phyloP scores from a whole-genome alignment of 2,113 vertebrate genomes.

The Arothron firmamentum region DNA sequence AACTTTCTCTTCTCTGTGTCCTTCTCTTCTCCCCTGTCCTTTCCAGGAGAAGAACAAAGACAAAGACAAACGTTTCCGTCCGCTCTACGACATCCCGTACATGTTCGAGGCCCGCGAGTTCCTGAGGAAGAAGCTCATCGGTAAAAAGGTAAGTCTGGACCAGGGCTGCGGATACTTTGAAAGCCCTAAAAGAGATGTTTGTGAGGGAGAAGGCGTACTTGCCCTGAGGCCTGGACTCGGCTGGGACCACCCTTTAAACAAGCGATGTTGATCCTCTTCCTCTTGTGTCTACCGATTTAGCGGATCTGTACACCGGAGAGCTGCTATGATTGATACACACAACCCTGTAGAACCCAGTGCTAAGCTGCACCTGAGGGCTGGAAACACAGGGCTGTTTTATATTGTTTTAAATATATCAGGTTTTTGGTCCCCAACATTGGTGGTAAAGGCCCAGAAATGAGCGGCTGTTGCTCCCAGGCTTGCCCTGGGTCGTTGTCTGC shows the following conservation, averaged over 20 bases:
- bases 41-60: conserved; percentile 83
- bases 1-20: background rate
- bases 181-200: conserved; percentile 20
- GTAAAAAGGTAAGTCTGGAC: conserved; percentile 85
- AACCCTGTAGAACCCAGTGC: conserved; percentile 34
- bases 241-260: conserved; percentile 59
- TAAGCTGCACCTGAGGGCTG: conserved; percentile 19
- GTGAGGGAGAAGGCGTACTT: too few relatives aligned
- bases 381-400: background rate
- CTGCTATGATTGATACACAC: conserved; percentile 55
- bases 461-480: conserved; percentile 2
- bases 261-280: conserved; percentile 62
- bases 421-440: background rate
- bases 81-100: conserved; percentile 97
- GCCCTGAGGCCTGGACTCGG: conserved; percentile 38
- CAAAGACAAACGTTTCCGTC: conserved; percentile 96
- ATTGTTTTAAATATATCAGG: conserved; percentile 1
- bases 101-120: conserved; percentile 99
- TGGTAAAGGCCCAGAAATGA: conserved; percentile 7
- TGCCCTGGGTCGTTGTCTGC: conserved; percentile 28
- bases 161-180: conserved; percentile 2
- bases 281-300: conserved; percentile 61
- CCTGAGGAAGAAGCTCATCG: conserved; percentile 96
- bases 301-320: conserved; percentile 31
- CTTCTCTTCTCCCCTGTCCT: background rate